Percentiles rank a stretch among this genome's conserved stretches.
Evolutionary conservation across 1,140 invertebrate species (phyloP).

Genomic region (Plutomurus gul): DNA sequence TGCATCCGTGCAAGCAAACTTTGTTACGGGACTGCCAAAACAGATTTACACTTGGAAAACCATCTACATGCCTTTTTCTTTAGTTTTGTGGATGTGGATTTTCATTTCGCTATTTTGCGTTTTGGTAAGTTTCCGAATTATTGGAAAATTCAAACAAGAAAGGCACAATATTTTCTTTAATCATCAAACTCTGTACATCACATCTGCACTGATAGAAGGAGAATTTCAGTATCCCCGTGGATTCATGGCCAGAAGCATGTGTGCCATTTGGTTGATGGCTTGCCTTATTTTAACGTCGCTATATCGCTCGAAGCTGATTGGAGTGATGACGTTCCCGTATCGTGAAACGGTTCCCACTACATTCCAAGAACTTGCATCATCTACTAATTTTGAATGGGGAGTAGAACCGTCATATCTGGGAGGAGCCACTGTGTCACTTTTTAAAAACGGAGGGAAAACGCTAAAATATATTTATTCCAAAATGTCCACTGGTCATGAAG

Average conservation of each 20-base stretch:
- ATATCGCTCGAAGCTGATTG: neutral
- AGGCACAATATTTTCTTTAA: neutral
- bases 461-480: neutral
- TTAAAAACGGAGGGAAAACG: neutral
- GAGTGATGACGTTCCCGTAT: constrained; percentile 18
- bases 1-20: neutral
- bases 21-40: neutral
- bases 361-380: neutral
- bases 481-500: neutral
- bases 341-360: neutral
- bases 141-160: neutral
- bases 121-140: neutral
- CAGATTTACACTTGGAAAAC: neutral
- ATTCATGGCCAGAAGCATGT: neutral
- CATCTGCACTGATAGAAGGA: neutral
- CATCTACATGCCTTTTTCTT: neutral
- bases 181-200: neutral
- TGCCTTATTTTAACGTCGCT: neutral
- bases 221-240: neutral
- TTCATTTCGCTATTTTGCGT: neutral
- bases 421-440: neutral
- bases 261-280: neutral
- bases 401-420: neutral
- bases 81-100: neutral
- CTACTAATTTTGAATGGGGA: neutral